Base-by-base conservation (phyloP, 1,140 invertebrate genomes). In the Cotesia typhae region DNA sequence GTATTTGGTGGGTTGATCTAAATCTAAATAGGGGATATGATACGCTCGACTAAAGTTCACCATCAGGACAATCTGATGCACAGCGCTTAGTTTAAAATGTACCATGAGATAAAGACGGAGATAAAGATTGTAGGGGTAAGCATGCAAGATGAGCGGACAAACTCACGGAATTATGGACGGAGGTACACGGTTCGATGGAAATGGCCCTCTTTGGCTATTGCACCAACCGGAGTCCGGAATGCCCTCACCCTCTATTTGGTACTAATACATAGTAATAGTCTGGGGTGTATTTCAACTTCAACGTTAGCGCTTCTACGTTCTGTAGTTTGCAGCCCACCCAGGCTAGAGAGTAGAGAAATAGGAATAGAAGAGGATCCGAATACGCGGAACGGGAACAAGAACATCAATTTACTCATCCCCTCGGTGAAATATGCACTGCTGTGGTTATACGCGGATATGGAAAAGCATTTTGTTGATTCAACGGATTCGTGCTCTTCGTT, bases 381-480 rank as follows among this genome's bases (percentile, higher is more conserved):
- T 10, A 53, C 6, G n/a, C 28, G 28, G 28, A 28, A 28, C 28
- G 28, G 28, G 28, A 28, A 28, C 28, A 28, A 28, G 37, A 41
- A 47, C 51, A 72, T 52, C 64, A 55, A 72, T 72, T 72, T 61
- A 55, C 20, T 55, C 63, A 51, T 47, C 5, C 41, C 52, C 65
- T 14, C 57, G n/a, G 38, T 72, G 57, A 72, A 67, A 67, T 72
- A 68, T 72, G 65, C 65, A 72, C 71, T 72, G 36, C 52, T 67
- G 71, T 53, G 64, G 70, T 71, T 71, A 71, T 66, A 66, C 37
- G 65, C 53, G 60, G 68, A 71, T 75, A 73, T 73, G 69, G 59
- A 73, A 75, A 71, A 75, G 71, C 65, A 73, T 75, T 75, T 75
- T 68, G 71, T 76, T 74, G 72, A 76, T 73, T 75, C 69, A 75